These are phyloP conservation scores for Elmis aenea DNA, from an alignment of 2,888 invertebrate genomes.

Conservation along the genomic window DNA sequence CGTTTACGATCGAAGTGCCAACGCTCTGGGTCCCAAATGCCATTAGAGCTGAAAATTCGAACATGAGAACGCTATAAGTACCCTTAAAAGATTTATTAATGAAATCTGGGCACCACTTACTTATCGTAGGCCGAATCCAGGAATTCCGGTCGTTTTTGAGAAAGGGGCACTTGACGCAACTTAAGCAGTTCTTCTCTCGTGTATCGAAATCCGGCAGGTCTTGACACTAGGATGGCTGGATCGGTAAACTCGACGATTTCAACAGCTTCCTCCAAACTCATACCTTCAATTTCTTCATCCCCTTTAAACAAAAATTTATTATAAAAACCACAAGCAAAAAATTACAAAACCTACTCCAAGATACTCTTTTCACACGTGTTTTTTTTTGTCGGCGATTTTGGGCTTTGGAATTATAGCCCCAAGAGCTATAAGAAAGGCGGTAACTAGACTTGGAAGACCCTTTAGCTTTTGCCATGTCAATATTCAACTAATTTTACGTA, in stretches of 20 bases:
- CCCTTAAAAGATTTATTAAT: too few relatives aligned
- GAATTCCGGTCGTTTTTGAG: constrained; percentile 68
- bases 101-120: constrained; percentile 45
- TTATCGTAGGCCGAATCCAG: constrained; percentile 54
- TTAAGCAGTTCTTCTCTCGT: constrained; percentile 67
- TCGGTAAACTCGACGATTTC: constrained; percentile 39
- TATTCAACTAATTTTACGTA: too few relatives aligned
- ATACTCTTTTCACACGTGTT: constrained; percentile 33
- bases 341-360: constrained; percentile 34
- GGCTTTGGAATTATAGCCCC: too few relatives aligned
- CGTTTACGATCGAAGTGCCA: constrained; percentile 55
- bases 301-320: constrained; percentile 39
- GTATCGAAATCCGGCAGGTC: constrained; percentile 52
- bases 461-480: too few relatives aligned
- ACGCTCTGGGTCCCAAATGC: constrained; percentile 51
- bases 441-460: too few relatives aligned
- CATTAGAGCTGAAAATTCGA: constrained; percentile 38
- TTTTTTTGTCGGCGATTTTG: background rate
- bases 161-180: constrained; percentile 64
- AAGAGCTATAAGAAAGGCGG: too few relatives aligned
- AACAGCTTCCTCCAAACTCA: constrained; percentile 43
- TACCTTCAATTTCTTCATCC: constrained; percentile 51
- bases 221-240: constrained; percentile 56
- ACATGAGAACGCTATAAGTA: background rate
- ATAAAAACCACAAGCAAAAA: constrained; percentile 10